Evolutionary conservation across 1,140 invertebrate genomes (phyloP).

Genomic region (Mizuhopecten yessoensis): DNA sequence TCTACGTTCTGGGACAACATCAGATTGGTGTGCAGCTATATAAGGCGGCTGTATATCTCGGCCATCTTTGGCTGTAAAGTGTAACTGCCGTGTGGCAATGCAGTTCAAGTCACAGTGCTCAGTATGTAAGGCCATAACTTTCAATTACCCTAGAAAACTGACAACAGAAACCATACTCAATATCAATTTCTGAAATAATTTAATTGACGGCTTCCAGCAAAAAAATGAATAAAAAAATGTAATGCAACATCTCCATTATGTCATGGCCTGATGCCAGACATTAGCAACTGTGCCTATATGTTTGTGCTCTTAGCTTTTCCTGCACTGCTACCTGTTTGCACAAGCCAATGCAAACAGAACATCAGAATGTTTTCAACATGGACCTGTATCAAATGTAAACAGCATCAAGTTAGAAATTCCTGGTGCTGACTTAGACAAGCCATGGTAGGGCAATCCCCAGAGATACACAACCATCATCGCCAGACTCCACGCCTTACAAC

Average conservation of each 20-base stretch:
- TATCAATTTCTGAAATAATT: slow-evolving; percentile 40
- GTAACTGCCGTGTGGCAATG: background rate
- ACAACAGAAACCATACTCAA: slow-evolving; percentile 34
- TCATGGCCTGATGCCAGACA: background rate
- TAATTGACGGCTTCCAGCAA: background rate
- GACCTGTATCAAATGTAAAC: slow-evolving; percentile 28
- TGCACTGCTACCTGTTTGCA: slow-evolving; percentile 16
- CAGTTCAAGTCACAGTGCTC: background rate
- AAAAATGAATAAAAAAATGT: background rate
- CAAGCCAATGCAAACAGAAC: slow-evolving; percentile 37
- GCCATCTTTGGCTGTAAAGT: slow-evolving; percentile 31
- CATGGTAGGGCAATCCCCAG: background rate
- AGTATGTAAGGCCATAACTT: background rate
- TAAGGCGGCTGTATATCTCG: background rate
- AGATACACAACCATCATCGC: background rate
- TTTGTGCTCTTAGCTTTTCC: slow-evolving; percentile 29
- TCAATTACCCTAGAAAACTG: slow-evolving; percentile 32
- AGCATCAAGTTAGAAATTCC: slow-evolving; percentile 6
- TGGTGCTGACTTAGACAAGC: background rate
- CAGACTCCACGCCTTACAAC: too few relatives aligned
- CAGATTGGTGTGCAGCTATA: background rate
- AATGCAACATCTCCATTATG: background rate
- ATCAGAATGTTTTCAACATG: slow-evolving; percentile 35
- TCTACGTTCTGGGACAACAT: background rate
- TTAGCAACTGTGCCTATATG: slow-evolving; percentile 16